A percentile compares a stretch with the other conserved stretches of the same genome.
Conservation (phyloP, 2,113 vertebrate species). For the Apus apus region DNA sequence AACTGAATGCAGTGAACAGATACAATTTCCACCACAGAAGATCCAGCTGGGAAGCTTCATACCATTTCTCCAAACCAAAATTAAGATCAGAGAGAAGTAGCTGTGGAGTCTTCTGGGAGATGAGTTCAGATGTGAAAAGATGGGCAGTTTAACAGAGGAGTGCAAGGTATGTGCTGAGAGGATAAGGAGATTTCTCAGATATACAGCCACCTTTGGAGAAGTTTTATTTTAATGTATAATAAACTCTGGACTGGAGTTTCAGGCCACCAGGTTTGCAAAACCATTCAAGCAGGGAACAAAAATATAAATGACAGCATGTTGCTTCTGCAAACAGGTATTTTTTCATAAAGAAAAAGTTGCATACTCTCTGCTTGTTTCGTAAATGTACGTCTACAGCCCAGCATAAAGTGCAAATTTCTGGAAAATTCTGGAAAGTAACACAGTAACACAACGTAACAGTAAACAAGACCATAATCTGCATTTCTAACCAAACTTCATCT, state of each 20-base stretch:
- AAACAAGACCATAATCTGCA: background rate
- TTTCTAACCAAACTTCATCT: background rate
- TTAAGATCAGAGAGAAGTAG: conserved; percentile 10
- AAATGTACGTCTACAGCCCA: background rate
- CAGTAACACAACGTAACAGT: background rate
- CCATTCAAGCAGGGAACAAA: background rate
- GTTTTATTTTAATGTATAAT: background rate
- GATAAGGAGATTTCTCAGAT: background rate
- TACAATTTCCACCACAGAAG: background rate
- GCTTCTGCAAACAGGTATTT: background rate
- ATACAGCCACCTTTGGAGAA: background rate
- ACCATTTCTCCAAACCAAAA: conserved; percentile 31
- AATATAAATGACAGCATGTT: background rate
- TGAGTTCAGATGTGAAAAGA: background rate
- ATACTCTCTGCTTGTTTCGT: background rate
- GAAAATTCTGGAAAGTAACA: background rate
- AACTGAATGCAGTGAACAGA: conserved; percentile 7
- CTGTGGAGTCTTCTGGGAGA: background rate
- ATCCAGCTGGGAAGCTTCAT: background rate
- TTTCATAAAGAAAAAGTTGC: background rate
- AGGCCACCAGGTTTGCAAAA: background rate
- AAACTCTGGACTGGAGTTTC: background rate
- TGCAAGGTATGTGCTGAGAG: background rate
- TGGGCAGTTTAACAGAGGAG: background rate
- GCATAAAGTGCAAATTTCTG: background rate